A percentile compares a stretch with the other conserved stretches of the same genome.
phyloP scores from a whole-genome alignment of 2,888 invertebrate species.

The Chironomus riparius region DNA sequence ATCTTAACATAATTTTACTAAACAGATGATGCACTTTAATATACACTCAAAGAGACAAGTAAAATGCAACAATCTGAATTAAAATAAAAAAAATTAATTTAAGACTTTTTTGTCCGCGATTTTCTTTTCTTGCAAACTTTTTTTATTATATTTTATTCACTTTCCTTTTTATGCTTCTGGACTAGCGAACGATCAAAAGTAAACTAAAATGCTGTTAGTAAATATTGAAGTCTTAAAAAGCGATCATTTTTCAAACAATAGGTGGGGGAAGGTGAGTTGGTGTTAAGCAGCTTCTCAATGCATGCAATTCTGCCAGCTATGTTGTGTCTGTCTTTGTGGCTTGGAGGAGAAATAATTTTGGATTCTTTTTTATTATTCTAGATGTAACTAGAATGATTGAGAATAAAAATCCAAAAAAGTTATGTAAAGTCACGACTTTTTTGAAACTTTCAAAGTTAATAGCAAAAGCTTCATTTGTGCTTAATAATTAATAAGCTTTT shows the following conservation, averaged over 20 bases:
- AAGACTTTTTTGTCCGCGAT: not conserved
- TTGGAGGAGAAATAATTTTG: not conserved
- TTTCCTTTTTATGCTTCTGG: not conserved
- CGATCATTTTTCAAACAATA: constrained; percentile 6
- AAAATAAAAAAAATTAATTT: not conserved
- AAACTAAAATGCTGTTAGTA: constrained; percentile 23
- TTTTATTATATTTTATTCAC: not conserved
- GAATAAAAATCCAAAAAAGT: too few species aligned
- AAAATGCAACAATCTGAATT: not conserved
- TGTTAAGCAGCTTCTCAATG: not conserved
- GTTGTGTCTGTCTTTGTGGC: not conserved
- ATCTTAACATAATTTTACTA: constrained; percentile 9
- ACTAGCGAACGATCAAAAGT: constrained; percentile 24
- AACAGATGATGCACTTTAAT: not conserved
- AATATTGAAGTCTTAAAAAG: constrained; percentile 23
- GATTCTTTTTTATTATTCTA: too few species aligned
- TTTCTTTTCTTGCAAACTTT: not conserved
- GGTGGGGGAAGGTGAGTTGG: not conserved
- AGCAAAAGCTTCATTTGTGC: too few species aligned
- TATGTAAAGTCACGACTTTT: too few species aligned
- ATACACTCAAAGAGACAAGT: not conserved
- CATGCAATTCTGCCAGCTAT: not conserved
- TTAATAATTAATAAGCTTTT: too few species aligned
- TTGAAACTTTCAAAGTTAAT: too few species aligned
- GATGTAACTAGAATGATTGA: too few species aligned